These are phyloP conservation scores for Eledone cirrhosa DNA, from an alignment of 2,888 invertebrate genomes.

Conservation along the genomic window DNA sequence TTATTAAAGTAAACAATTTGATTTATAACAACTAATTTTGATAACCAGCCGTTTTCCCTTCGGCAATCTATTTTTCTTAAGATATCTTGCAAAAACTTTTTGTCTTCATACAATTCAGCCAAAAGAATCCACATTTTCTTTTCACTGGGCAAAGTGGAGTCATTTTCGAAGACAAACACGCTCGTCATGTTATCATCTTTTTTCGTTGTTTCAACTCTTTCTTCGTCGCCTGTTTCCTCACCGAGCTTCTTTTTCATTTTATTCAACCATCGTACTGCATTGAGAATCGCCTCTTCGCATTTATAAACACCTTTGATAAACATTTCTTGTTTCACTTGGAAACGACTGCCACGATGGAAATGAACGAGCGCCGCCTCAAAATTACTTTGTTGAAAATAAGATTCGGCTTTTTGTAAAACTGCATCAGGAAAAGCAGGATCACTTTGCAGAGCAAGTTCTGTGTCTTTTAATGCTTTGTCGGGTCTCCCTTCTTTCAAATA, in stretches of 20 bases:
- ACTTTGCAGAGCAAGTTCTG: background rate
- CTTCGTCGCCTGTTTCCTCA: background rate
- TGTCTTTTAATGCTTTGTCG: background rate
- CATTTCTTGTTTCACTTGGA: background rate
- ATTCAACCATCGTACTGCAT: background rate
- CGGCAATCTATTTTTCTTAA: background rate
- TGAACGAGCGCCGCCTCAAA: background rate
- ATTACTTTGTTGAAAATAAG: constrained; percentile 2
- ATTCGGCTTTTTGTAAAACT: background rate
- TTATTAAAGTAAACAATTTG: background rate
- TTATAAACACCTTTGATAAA: background rate
- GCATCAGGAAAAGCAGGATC: background rate
- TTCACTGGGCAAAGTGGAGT: background rate
- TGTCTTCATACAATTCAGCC: background rate
- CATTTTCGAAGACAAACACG: background rate
- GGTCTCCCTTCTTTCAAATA: background rate
- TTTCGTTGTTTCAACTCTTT: background rate
- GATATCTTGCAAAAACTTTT: background rate
- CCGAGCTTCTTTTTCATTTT: background rate
- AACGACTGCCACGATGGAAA: background rate
- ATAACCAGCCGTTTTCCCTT: background rate
- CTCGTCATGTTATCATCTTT: background rate
- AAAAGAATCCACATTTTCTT: background rate
- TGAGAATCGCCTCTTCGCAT: background rate
- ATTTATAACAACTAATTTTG: background rate